Evolutionary conservation across 1,140 invertebrate genomes (phyloP), one percentile per base, ranked within the genome.

Genomic region (Drosophila oshimai): DNA sequence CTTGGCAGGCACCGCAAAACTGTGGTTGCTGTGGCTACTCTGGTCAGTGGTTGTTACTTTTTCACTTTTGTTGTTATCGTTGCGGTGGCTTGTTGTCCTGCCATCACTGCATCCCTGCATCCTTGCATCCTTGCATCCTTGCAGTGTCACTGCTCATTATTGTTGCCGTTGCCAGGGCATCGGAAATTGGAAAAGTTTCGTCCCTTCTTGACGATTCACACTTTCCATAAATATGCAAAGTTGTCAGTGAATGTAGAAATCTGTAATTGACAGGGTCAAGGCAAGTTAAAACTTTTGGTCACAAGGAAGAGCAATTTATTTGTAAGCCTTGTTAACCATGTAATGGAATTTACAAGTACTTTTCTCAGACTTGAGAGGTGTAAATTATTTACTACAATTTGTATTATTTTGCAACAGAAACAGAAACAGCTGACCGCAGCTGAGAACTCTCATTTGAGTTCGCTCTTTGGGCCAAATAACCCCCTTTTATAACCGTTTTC

Each of bases 171-270:
- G 79, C 42, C 70, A 57, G 75, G 54, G 74, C 37, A 79, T 58
- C 79, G 79, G 79, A 83, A 83, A 86, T 86, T 86, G 79, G 75
- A 83, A 86, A 83, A 86, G 54, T 79, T 83, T 49, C 31, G 26
- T 33, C 42, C 6, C 26, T 39, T 31, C 36, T 50, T 51, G 34
- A 20, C 51, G 37, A n/a, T 46, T 51, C 29, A 10, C 45, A 26
- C 7, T 49, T 22, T 26, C 28, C 46, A 37, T 57, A 28, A 77
- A 62, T 26, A 55, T 50, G 18, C 26, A 49, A n/a, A 22, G 17
- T 20, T 31, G 6, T 6, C 9, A 3, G 7, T 31, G 33, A 12
- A 51, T 9, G 12, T 5, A n/a, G 7, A 41, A 2, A 10, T 2
- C 1, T 18, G 2, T n/a, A 20, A 6, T 1, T 28, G 12, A 24